A percentile compares a stretch with the other conserved stretches of the same genome.
phyloP scores from a whole-genome alignment of 2,888 invertebrate species.

The Eristalis tenax region DNA sequence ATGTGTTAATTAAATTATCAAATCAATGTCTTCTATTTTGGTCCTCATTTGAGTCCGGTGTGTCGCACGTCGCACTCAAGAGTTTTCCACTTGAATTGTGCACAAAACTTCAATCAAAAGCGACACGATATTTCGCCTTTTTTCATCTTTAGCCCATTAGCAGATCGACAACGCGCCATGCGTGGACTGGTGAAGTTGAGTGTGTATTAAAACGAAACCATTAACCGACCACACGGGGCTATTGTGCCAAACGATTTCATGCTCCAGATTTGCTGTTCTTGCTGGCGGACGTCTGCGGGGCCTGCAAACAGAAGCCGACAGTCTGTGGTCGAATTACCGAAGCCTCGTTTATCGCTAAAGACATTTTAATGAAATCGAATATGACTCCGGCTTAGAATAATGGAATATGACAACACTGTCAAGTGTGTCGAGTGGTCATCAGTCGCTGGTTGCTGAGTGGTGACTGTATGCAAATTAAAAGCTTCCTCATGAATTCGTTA shows the following conservation, averaged over 20 bases:
- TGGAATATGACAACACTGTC: background rate
- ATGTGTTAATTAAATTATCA: constrained; percentile 23
- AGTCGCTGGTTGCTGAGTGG: background rate
- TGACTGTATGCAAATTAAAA: background rate
- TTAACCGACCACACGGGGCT: background rate
- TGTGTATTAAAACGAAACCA: constrained; percentile 11
- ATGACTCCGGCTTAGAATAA: background rate
- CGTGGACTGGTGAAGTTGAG: background rate
- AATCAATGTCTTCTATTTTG: too few relatives aligned
- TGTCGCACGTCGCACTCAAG: background rate
- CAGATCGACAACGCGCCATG: background rate
- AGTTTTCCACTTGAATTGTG: constrained; percentile 10
- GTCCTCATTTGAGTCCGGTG: background rate
- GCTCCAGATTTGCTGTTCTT: constrained; percentile 40
- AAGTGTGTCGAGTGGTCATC: background rate
- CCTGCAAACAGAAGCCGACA: constrained; percentile 18
- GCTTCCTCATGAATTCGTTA: background rate
- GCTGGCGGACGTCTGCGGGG: background rate
- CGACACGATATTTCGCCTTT: constrained; percentile 5
- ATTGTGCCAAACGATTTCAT: constrained; percentile 31
- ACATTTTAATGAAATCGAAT: constrained; percentile 11
- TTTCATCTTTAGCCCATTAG: background rate
- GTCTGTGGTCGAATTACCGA: constrained; percentile 20
- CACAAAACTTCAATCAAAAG: constrained; percentile 28
- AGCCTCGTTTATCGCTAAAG: constrained; percentile 4